These are phyloP conservation scores for Phalacrocorax pelagicus DNA, from an alignment of 2,113 vertebrate genomes.

Conservation along the genomic window DNA sequence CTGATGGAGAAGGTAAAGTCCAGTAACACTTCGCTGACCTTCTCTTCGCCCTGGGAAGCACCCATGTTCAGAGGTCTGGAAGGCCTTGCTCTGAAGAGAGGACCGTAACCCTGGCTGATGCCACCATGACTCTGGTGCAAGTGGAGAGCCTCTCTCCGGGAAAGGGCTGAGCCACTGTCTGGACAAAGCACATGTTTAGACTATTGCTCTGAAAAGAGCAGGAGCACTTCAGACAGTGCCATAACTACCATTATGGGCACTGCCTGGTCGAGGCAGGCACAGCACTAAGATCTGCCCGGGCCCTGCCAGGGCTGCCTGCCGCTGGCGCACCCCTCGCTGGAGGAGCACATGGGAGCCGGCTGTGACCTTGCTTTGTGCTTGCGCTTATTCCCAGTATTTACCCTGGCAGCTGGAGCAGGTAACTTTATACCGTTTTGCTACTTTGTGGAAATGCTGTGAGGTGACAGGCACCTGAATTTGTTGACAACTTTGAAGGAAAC, in stretches of 20 bases:
- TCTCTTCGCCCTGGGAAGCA: background rate
- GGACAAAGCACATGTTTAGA: background rate
- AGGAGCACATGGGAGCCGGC: background rate
- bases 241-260: rapidly evolving
- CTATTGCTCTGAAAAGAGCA: background rate
- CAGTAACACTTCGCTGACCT: background rate
- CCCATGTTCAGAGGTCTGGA: background rate
- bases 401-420: background rate
- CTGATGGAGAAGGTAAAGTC: background rate
- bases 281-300: background rate
- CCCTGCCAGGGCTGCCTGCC: background rate
- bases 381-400: background rate
- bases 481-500: conserved; percentile 31
- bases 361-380: background rate
- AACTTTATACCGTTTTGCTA: background rate
- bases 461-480: background rate
- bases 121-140: rapidly evolving
- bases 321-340: rapidly evolving
- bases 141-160: background rate
- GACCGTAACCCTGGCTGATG: background rate
- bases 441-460: background rate
- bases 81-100: background rate
- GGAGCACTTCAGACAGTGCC: background rate
- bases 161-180: background rate
- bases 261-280: background rate